Evolutionary conservation across 2,113 vertebrate genomes (phyloP).

Genomic region (Microcebus murinus): DNA sequence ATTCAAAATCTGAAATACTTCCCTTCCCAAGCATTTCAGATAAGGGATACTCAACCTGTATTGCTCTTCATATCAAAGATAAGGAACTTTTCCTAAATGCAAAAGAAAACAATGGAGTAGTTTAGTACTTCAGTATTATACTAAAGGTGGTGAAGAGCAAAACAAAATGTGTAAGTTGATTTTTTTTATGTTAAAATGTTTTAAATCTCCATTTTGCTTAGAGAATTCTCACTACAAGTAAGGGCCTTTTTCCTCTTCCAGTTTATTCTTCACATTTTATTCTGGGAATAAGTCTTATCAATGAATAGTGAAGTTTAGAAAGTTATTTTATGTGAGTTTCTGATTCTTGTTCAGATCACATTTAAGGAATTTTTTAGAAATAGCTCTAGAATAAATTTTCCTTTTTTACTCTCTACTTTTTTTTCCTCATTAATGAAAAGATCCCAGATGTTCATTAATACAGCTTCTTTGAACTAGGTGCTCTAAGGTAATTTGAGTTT

Average conservation of each 20-base stretch:
- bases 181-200: background rate
- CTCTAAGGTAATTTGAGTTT: constrained; percentile 38
- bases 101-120: background rate
- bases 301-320: background rate
- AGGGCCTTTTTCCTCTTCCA: background rate
- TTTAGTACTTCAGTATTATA: background rate
- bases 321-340: background rate
- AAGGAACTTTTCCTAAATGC: background rate
- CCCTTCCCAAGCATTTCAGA: background rate
- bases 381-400: background rate
- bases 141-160: background rate
- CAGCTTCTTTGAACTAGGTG: constrained; percentile 59
- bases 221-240: background rate
- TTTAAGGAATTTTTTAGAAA: background rate
- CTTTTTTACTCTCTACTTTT: background rate
- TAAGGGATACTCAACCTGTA: background rate
- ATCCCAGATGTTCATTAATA: constrained; percentile 37
- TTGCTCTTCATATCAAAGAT: background rate
- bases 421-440: constrained; percentile 23
- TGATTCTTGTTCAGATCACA: background rate
- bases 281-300: background rate
- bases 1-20: background rate
- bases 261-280: background rate
- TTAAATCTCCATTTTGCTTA: constrained; percentile 20
- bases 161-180: background rate